Conservation (phyloP, 2,113 vertebrate species). For the Carassius auratus region DNA sequence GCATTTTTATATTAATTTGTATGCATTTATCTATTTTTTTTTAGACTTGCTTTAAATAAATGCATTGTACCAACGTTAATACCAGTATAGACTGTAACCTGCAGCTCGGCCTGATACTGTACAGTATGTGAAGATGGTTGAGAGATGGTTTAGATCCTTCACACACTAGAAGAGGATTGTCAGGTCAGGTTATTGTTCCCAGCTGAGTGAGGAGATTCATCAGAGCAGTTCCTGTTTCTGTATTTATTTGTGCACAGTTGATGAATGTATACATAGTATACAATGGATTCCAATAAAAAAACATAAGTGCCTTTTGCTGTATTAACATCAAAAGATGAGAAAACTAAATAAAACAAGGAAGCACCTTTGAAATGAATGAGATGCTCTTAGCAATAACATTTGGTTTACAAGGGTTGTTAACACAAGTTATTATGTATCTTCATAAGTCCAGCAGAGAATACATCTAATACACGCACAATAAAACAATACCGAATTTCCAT, state of each 20-base stretch:
- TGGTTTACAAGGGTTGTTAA: not conserved
- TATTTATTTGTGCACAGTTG: constrained; percentile 73
- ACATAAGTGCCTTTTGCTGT: constrained; percentile 70
- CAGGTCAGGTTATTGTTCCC: constrained; percentile 14
- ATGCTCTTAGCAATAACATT: not conserved
- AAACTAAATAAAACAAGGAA: constrained; percentile 54
- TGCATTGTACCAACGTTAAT: too few species aligned
- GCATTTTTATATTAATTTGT: not conserved
- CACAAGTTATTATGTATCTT: constrained; percentile 11
- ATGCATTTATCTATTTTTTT: too few species aligned
- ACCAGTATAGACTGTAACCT: not conserved
- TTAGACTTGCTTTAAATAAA: too few species aligned
- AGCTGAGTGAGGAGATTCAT: not conserved
- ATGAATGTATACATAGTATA: constrained; percentile 84
- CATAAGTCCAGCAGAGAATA: constrained; percentile 40
- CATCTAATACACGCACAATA: constrained; percentile 14
- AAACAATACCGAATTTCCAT: not conserved
- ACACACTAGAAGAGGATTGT: constrained; percentile 52
- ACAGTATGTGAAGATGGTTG: not conserved
- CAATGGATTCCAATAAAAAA: constrained; percentile 68
- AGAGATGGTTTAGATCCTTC: constrained; percentile 21
- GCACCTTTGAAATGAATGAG: constrained; percentile 50
- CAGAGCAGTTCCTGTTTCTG: constrained; percentile 11
- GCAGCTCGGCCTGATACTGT: not conserved
- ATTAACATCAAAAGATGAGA: constrained; percentile 68